phyloP scores from a whole-genome alignment of 2,113 vertebrate species.

The Prionailurus bengalensis region DNA sequence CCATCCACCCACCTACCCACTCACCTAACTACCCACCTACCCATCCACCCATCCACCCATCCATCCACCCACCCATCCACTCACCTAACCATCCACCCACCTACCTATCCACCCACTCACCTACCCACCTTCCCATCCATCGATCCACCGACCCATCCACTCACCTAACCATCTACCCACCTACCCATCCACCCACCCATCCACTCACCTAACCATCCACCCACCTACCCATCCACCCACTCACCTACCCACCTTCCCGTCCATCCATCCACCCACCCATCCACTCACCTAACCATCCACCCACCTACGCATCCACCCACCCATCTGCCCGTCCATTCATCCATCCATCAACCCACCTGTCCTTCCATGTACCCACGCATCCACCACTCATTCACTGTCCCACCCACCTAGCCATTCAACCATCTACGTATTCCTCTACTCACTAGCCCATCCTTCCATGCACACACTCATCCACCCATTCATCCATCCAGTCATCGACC shows the following conservation, averaged over 20 bases:
- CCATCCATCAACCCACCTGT: too few relatives aligned
- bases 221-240: too few relatives aligned
- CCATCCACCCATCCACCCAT: background rate
- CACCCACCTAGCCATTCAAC: background rate
- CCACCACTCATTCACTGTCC: background rate
- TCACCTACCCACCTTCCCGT: fast-evolving
- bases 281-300: too few relatives aligned
- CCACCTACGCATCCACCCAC: background rate
- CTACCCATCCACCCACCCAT: background rate
- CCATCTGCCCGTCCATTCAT: background rate
- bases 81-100: fast-evolving
- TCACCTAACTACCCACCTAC: background rate
- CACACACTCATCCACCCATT: too few relatives aligned
- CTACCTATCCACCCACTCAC: fast-evolving
- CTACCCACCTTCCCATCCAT: too few relatives aligned
- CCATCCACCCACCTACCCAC: background rate
- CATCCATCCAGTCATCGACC: too few relatives aligned
- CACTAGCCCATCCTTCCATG: background rate
- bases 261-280: too few relatives aligned
- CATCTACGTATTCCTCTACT: background rate
- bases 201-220: too few relatives aligned
- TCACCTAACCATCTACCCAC: background rate
- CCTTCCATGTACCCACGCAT: fast-evolving
- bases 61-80: too few relatives aligned
- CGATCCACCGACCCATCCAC: background rate